Base-by-base conservation (phyloP, 2,888 invertebrate species). In the Choristoneura rosaceana region DNA sequence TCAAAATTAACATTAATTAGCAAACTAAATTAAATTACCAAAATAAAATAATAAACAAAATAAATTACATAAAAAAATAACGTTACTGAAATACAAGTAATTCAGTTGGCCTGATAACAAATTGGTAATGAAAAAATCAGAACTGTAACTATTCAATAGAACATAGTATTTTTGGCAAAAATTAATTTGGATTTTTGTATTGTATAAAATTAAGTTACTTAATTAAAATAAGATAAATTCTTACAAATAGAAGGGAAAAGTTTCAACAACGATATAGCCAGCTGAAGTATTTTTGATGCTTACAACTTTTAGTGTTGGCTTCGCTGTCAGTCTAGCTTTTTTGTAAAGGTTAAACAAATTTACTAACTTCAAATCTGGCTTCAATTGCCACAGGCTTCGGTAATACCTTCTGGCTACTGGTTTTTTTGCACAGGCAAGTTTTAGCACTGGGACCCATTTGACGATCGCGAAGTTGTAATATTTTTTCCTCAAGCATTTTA, bases 381-480 rank as follows among this genome's bases (percentile, higher is more conserved):
- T 93, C 92, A 14, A 91, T 69, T 33, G 91, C 87, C 5, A 84
- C 82, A 1, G 90, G 90, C 12, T 77, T 82, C 5, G 73, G 68
- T 14, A 76, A 15, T 15, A 73, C 59, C 7, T 70, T 73, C 25
- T 79, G 81, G 38, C 76, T 80, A n/a, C 47, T 74, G 15, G 75
- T 38, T 34, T 76, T 77, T 12, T 73, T 76, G 74, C 90, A 91
- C 58, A 80, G 79, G 75, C 92, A 93, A 76, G 80, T 76, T 66
- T 81, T 73, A 12, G 84, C 73, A 5, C 82, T 82, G 0, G 86
- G 82, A 50, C 74, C 75, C 17, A 85, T 75, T 55, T 81, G 78
- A 41, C 82, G 81, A 10, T 87, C 84, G 4, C 80, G 78, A 15
- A 76, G 81, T 43, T 84, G 80, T 76, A 87, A 74, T 60, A 92